Evolutionary conservation across 2,797 vertebrate species (phyloP).

Genomic region (Phrynocephalus guinanensis): DNA sequence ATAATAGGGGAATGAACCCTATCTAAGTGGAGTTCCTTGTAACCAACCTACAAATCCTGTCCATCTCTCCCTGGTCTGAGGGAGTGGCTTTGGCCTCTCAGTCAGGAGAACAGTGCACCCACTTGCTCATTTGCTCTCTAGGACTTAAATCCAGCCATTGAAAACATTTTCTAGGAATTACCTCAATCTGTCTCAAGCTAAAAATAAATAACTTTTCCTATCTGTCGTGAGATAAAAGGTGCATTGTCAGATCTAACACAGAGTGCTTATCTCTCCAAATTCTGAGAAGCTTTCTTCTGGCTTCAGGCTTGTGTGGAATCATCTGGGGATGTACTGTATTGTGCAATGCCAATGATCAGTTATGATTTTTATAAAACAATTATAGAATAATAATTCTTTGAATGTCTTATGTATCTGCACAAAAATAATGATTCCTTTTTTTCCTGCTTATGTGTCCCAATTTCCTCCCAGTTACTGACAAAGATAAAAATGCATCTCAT

Average conservation of each 20-base stretch:
- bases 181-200: not conserved
- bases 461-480: not conserved
- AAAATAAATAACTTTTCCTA: not conserved
- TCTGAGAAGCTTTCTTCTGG: not conserved
- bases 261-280: not conserved
- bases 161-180: not conserved
- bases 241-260: not conserved
- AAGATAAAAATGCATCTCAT: constrained; percentile 11
- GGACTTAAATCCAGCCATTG: not conserved
- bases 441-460: not conserved
- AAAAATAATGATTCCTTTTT: not conserved
- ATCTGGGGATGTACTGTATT: not conserved
- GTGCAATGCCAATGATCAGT: too few species aligned
- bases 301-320: not conserved
- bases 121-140: not conserved
- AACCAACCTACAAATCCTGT: not conserved
- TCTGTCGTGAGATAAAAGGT: not conserved
- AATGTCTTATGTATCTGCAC: not conserved
- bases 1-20: too few species aligned
- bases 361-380: not conserved
- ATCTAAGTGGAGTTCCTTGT: not conserved
- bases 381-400: not conserved
- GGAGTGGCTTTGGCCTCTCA: not conserved
- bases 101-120: not conserved
- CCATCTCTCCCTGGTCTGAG: not conserved